These are phyloP conservation scores for Urocolius indicus DNA, from an alignment of 2,113 vertebrate species.

Conservation along the genomic window DNA sequence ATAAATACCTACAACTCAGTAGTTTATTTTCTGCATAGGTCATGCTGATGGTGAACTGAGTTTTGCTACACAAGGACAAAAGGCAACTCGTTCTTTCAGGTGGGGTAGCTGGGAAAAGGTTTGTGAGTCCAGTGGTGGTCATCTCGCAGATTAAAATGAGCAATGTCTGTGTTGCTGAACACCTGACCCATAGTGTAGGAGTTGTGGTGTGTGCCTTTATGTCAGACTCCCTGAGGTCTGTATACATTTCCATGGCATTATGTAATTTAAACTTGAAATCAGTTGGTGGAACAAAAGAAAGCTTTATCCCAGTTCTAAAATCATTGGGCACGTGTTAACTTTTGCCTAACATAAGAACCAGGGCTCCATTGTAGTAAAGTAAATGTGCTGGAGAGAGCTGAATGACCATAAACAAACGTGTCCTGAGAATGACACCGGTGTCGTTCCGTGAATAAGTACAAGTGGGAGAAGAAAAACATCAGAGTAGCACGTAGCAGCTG, in stretches of 20 bases:
- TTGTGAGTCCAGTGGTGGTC: not conserved
- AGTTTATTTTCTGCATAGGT: conserved; percentile 32
- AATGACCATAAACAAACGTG: not conserved
- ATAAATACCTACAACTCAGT: not conserved
- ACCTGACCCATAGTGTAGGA: not conserved
- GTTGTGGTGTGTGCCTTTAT: not conserved
- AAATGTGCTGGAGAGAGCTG: not conserved
- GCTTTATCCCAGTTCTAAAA: not conserved
- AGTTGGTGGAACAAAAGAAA: not conserved
- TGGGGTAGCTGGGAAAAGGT: not conserved
- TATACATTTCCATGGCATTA: not conserved
- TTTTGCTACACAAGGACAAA: not conserved
- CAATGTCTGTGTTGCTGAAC: not conserved
- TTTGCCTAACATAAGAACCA: not conserved
- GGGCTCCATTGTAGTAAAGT: not conserved
- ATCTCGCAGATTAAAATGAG: not conserved
- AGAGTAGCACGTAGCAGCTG: not conserved
- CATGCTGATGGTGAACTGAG: not conserved
- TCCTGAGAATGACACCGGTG: not conserved
- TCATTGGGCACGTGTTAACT: not conserved
- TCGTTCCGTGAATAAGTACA: conserved; percentile 17
- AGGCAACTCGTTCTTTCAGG: not conserved
- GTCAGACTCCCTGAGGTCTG: not conserved
- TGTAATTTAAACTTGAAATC: not conserved
- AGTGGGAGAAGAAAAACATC: conserved; percentile 33